Conservation (phyloP, 92 coral and sea anemone genomes). For the Epizoanthus scotinus region DNA sequence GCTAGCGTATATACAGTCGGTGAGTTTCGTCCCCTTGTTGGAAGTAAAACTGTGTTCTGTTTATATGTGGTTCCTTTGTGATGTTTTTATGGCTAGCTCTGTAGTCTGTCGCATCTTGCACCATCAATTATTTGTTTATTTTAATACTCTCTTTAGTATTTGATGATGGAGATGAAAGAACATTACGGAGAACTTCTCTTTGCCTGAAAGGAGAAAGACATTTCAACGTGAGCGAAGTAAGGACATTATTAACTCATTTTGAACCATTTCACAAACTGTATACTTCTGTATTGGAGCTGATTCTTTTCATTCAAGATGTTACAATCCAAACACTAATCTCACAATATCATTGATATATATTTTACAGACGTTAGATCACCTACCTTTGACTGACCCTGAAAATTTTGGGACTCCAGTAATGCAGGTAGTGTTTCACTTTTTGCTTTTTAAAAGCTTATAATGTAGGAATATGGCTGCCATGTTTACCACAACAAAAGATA, state of each 20-base stretch:
- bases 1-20: conserved; percentile 98
- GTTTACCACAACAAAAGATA: neutral
- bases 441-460: neutral
- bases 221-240: conserved; percentile 96
- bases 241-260: conserved; percentile 15
- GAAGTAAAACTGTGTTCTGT: neutral
- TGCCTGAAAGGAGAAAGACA: conserved; percentile 96
- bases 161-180: conserved; percentile 99
- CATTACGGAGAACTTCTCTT: conserved; percentile 87
- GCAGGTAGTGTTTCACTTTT: conserved; percentile 65
- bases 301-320: neutral
- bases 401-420: conserved; percentile 99
- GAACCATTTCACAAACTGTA: neutral
- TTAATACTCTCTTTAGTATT: conserved; percentile 61
- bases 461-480: neutral
- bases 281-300: neutral
- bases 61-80: neutral
- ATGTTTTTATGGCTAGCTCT: neutral
- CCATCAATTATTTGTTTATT: neutral
- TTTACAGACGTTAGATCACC: conserved; percentile 91
- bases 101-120: neutral
- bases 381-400: conserved; percentile 98
- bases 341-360: neutral
- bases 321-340: neutral
- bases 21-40: conserved; percentile 41